A percentile compares a stretch with the other conserved stretches of the same genome.
phyloP scores from a whole-genome alignment of 2,888 invertebrate species.

The Coremacera marginata region DNA sequence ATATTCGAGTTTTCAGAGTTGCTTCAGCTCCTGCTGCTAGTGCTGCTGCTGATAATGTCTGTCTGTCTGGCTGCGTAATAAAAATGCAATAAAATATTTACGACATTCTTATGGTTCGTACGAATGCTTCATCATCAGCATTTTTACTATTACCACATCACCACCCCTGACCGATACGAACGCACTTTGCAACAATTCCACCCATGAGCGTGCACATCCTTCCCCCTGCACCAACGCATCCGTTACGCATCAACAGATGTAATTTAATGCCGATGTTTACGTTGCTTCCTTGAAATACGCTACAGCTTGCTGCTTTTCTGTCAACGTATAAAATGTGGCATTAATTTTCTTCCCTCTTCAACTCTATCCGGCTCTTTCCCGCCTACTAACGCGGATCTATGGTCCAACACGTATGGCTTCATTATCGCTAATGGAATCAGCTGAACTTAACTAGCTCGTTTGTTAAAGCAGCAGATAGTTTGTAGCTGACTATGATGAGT shows the following conservation, averaged over 20 bases:
- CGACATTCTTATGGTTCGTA: slow-evolving; percentile 48
- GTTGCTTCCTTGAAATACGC: neutral
- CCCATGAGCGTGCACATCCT: neutral
- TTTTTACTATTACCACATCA: neutral
- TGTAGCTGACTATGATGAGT: neutral
- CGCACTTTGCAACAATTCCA: neutral
- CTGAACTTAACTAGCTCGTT: slow-evolving; percentile 19
- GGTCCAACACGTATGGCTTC: slow-evolving; percentile 20
- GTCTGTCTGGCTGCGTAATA: slow-evolving; percentile 28
- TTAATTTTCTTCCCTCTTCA: slow-evolving; percentile 1
- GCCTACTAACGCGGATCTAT: neutral
- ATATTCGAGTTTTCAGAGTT: neutral
- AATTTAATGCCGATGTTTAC: slow-evolving; percentile 27
- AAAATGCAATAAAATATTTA: slow-evolving; percentile 52
- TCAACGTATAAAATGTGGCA: slow-evolving; percentile 33
- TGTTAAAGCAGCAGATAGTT: slow-evolving; percentile 14
- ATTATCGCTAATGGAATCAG: slow-evolving; percentile 37
- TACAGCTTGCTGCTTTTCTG: slow-evolving; percentile 19
- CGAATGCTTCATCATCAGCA: slow-evolving; percentile 19
- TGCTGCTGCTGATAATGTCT: neutral
- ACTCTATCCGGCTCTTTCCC: neutral
- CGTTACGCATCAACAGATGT: slow-evolving; percentile 29
- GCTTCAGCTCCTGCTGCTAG: neutral
- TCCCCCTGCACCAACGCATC: neutral
- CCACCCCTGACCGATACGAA: neutral